Evolutionary conservation across 1,140 invertebrate species (phyloP).

Genomic region (Lepidostoma basale): DNA sequence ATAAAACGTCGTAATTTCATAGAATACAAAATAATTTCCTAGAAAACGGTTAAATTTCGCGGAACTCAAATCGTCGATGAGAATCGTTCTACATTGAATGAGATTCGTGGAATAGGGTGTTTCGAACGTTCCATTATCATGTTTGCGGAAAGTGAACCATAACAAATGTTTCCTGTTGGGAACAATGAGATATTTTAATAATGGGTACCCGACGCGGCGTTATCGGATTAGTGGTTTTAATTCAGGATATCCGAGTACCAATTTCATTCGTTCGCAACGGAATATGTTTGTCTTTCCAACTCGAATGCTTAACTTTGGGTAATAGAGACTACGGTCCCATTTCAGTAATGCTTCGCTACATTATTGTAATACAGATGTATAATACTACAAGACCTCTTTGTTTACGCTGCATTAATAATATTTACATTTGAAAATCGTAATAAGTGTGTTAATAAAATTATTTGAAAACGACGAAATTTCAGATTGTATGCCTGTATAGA

Average conservation of each 20-base stretch:
- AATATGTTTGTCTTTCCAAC: conserved; percentile 33
- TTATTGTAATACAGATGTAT: too few species aligned
- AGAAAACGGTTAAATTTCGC: neutral
- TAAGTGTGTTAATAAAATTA: too few species aligned
- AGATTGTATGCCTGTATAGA: too few species aligned
- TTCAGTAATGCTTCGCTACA: too few species aligned
- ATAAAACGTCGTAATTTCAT: too few species aligned
- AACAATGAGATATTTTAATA: conserved; percentile 40
- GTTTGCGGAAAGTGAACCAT: conserved; percentile 21
- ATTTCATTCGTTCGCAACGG: conserved; percentile 25
- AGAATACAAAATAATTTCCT: too few species aligned
- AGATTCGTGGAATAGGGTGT: conserved; percentile 15
- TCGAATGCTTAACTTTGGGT: conserved; percentile 21
- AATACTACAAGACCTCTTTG: too few species aligned
- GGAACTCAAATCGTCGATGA: neutral
- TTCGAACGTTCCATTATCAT: conserved; percentile 7
- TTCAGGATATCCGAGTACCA: conserved; percentile 43
- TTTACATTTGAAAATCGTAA: too few species aligned
- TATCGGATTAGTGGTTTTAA: conserved; percentile 45
- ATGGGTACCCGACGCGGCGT: conserved; percentile 31
- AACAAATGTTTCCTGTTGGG: conserved; percentile 23
- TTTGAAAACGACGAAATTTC: too few species aligned
- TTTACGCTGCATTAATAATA: too few species aligned
- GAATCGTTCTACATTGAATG: neutral
- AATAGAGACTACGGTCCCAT: neutral